Conservation (phyloP, 2,797 vertebrate species). For the Odontamblyopus lacepedii region DNA sequence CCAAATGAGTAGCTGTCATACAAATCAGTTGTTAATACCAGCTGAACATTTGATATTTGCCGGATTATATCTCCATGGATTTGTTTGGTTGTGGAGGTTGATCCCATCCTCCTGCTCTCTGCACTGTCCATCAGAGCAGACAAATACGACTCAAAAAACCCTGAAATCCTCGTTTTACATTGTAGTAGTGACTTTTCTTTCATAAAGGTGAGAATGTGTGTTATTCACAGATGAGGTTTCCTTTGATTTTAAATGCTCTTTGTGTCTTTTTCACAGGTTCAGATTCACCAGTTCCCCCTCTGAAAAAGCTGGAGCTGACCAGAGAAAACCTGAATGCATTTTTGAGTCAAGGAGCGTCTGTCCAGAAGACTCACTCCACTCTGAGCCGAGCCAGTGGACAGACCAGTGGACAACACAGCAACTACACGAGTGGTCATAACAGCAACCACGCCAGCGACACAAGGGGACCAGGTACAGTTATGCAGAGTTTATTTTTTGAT, state of each 20-base stretch:
- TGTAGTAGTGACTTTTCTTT: conserved; percentile 2
- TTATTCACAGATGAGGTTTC: background rate
- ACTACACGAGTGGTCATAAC: background rate
- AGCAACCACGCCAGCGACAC: conserved; percentile 77
- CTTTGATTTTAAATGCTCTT: background rate
- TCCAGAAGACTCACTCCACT: conserved; percentile 66
- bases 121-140: conserved; percentile 51
- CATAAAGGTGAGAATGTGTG: conserved; percentile 16
- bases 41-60: conserved; percentile 54
- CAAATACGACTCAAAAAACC: conserved; percentile 35
- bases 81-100: conserved; percentile 61
- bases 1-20: conserved; percentile 37
- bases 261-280: conserved; percentile 25
- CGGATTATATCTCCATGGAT: conserved; percentile 66
- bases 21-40: conserved; percentile 55
- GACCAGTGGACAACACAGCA: conserved; percentile 37
- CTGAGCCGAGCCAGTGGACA: conserved; percentile 81
- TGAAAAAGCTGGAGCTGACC: conserved; percentile 77
- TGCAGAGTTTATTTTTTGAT: too few species aligned
- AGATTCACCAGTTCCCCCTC: conserved; percentile 47
- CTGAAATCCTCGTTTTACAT: conserved; percentile 11
- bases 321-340: conserved; percentile 84
- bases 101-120: conserved; percentile 62
- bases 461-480: conserved; percentile 81
- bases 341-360: conserved; percentile 75